Evolutionary conservation across 1,140 invertebrate species (phyloP), one percentile per base, ranked within the genome.

Genomic region (Aphaenogaster floridana): DNA sequence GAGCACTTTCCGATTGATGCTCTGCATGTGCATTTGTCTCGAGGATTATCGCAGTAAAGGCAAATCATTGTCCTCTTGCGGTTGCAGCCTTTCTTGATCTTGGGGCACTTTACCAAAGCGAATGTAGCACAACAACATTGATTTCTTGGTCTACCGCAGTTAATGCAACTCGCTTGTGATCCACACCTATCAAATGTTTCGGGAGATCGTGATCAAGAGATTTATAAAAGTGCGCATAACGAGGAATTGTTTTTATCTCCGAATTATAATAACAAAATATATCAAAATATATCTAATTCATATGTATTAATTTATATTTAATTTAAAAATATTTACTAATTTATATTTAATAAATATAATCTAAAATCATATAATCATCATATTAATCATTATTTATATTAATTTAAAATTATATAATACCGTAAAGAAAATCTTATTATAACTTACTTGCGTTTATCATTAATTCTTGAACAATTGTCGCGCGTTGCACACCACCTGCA

Each of bases 21-120:
- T n/a, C n/a, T 88, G 50, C 93, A 93, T 7, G 64, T 84, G 69
- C 93, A 93, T 4, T 83, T 87, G 5, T 92, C 89, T 15, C 50
- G 86, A 7, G 88, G 83, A 66, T 92, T 86, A 50, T 91, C 88
- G 52, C 93, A 93, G 13, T 92, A 89, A 5, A 92, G 54, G 39
- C 93, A 93, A 13, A 92, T 88, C 90, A 91, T 90, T 15, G 88
- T 71, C 13, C 86, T 92, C 39, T 68, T 66, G 54, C 11, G 50
- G 0, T 42, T 64, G 3, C 13, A 66, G 13, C 39, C 13, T 48
- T 48, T 52, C 11, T 57, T 68, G 1, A n/a, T 21, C 28, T 69
- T 66, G 48, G 28, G 8, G 36, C 64, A 28, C 21, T 64, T 42
- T 69, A 17, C 36, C 48, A 45, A 15, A 76, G 34, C 3, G 17